Conservation (phyloP, 2,888 invertebrate species). For the Eucera pruinosa region DNA sequence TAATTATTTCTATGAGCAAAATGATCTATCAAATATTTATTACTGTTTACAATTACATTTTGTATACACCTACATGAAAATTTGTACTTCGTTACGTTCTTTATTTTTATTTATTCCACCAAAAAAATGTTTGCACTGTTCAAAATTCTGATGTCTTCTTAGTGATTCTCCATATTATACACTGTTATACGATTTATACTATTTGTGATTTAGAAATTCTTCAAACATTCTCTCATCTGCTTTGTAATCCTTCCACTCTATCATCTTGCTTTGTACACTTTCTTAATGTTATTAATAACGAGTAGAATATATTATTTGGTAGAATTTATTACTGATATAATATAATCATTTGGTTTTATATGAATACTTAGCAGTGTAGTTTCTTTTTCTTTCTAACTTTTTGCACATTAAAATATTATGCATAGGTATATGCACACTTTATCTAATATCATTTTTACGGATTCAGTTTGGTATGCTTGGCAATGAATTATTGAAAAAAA, state of each 20-base stretch:
- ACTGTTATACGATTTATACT: conserved; percentile 29
- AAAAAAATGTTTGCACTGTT: conserved; percentile 39
- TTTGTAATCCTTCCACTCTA: conserved; percentile 39
- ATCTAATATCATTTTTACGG: conserved; percentile 8
- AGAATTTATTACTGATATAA: conserved; percentile 29
- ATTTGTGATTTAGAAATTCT: conserved; percentile 38
- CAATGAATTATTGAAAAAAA: conserved; percentile 13
- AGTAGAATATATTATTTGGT: conserved; percentile 18
- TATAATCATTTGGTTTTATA: conserved; percentile 28
- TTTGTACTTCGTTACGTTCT: conserved; percentile 23
- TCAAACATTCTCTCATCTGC: conserved; percentile 51
- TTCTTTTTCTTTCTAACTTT: conserved; percentile 42
- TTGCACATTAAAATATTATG: conserved; percentile 1
- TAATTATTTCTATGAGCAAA: conserved; percentile 19
- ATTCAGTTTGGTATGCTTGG: conserved; percentile 17
- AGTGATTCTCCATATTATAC: conserved; percentile 23
- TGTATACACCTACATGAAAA: conserved; percentile 47
- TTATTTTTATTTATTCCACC: conserved; percentile 42
- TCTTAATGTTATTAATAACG: conserved; percentile 18
- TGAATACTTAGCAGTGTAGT: conserved; percentile 45
- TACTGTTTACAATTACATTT: conserved; percentile 30
- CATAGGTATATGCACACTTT: conserved; percentile 11
- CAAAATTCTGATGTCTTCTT: conserved; percentile 36
- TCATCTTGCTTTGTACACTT: conserved; percentile 36
- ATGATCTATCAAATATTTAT: conserved; percentile 29